These are phyloP conservation scores for Hephaestus fuliginosus DNA, from an alignment of 2,797 vertebrate species.

Conservation along the genomic window DNA sequence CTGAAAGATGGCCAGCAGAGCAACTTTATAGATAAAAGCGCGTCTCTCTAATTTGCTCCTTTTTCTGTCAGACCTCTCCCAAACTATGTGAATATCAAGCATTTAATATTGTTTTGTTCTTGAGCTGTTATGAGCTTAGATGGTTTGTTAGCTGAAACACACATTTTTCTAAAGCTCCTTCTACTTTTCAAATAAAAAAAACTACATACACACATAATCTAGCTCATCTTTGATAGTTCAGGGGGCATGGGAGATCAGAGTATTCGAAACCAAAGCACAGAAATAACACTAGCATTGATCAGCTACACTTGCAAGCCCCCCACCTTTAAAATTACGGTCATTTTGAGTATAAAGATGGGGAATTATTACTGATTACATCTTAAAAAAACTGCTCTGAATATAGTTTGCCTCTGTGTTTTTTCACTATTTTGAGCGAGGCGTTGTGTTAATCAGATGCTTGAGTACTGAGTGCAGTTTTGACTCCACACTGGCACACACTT, in stretches of 20 bases:
- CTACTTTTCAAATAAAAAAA: background rate
- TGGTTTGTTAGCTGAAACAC: background rate
- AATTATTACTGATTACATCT: background rate
- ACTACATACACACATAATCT: no score
- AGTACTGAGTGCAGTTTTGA: conserved; percentile 10
- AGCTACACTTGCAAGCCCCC: background rate
- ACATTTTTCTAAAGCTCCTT: background rate
- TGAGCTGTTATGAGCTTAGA: no score
- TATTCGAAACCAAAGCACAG: background rate
- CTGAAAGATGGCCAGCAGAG: conserved; percentile 41
- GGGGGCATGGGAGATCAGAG: background rate
- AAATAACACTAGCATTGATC: background rate
- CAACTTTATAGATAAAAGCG: background rate
- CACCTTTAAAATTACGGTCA: background rate
- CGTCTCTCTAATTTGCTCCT: background rate
- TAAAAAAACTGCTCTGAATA: background rate
- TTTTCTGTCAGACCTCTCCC: background rate
- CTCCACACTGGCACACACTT: conserved; percentile 21
- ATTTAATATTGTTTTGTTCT: background rate
- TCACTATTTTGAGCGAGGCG: background rate
- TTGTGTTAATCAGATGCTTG: conserved; percentile 30
- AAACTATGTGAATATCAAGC: background rate
- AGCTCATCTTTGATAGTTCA: background rate
- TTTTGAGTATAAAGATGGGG: background rate
- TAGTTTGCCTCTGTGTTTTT: background rate